Conservation (phyloP, 2,797 vertebrate species). For the Danio albolineatus region DNA sequence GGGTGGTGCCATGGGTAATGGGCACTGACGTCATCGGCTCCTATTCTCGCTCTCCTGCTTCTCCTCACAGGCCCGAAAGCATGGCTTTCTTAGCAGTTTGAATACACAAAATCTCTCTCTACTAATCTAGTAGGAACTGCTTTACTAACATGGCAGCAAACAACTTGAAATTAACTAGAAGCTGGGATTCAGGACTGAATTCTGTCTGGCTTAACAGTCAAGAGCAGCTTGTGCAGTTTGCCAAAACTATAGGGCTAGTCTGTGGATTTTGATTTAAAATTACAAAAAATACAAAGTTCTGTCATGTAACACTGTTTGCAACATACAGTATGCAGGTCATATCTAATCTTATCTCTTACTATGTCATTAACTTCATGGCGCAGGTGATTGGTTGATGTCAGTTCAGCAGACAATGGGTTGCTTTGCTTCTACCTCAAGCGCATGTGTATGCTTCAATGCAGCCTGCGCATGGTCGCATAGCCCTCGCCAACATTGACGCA, state of each 20-base stretch:
- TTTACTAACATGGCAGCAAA: conserved; percentile 33
- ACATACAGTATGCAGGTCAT: too few relatives aligned
- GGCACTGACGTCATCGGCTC: conserved; percentile 54
- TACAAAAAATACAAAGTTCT: not conserved
- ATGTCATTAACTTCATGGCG: too few relatives aligned
- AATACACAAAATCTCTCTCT: conserved; percentile 47
- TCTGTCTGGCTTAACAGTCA: not conserved
- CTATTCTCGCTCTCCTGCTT: not conserved
- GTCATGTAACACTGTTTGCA: too few relatives aligned
- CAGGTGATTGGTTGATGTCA: too few relatives aligned
- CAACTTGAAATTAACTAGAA: conserved; percentile 36
- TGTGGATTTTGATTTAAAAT: not conserved
- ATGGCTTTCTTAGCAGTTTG: conserved; percentile 40
- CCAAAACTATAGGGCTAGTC: not conserved
- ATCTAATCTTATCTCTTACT: too few relatives aligned
- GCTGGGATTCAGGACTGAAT: not conserved
- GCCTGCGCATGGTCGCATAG: too few relatives aligned
- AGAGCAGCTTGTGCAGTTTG: not conserved
- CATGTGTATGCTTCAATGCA: too few relatives aligned
- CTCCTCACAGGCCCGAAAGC: conserved; percentile 30
- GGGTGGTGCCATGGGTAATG: conserved; percentile 51
- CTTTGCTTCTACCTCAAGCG: too few relatives aligned
- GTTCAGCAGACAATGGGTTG: too few relatives aligned
- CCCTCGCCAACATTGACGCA: too few relatives aligned
- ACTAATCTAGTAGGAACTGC: conserved; percentile 56